Evolutionary conservation across 2,797 vertebrate species (phyloP).

Genomic region (Acanthis flammea): DNA sequence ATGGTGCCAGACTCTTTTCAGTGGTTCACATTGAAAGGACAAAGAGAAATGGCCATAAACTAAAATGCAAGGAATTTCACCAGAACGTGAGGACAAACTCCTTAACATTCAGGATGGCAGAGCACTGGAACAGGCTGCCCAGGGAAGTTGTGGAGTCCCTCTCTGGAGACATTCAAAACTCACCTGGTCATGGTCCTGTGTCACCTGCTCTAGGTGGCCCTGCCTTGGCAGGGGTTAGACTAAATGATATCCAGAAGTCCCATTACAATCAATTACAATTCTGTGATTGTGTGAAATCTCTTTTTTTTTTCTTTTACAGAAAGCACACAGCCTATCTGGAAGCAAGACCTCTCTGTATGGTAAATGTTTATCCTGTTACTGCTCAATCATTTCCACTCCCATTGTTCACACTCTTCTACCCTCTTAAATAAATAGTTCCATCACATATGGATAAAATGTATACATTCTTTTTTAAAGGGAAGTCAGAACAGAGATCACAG

Average conservation of each 20-base stretch:
- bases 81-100: rapidly evolving
- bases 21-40: background rate
- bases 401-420: background rate
- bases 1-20: background rate
- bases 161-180: background rate
- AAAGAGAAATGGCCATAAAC: background rate
- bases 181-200: background rate
- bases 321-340: background rate
- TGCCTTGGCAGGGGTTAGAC: background rate
- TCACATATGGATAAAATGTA: background rate
- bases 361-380: background rate
- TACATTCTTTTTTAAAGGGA: background rate
- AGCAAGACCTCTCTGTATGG: background rate
- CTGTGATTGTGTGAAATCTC: background rate
- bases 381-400: background rate
- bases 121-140: background rate
- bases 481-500: background rate
- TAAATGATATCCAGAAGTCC: background rate
- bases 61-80: background rate
- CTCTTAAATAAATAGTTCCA: background rate
- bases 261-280: background rate
- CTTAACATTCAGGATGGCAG: background rate
- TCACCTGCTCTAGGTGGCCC: background rate
- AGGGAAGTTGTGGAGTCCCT: background rate
- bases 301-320: background rate